Base-by-base conservation (phyloP, 92 coral and sea anemone species). In the Zoanthus gigantus region DNA sequence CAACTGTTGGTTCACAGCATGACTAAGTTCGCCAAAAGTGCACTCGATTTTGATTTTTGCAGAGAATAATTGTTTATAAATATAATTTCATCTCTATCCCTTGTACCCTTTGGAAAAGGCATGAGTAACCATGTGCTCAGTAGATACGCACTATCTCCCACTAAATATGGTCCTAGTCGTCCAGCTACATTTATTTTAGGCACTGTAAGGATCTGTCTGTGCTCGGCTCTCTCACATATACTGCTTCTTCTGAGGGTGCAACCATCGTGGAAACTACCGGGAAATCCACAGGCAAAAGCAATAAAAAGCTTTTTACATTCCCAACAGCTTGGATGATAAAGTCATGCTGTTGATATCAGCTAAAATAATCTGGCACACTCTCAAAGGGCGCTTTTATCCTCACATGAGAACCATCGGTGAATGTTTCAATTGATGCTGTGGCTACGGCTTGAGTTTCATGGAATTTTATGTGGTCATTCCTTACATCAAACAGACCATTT, bases 341-440 rank as follows among this genome's bases (percentile, higher is more conserved):
- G 56, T 50, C 56, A 44, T 77, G 83, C 23, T 79, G 61, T 84
- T 69, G 85, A 87, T 87, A 87, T 10, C 76, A 13, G 30, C 91
- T 80, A 63, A 88, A 88, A 61, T 61, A 73, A 52, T 72, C 91
- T 81, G 83, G 91, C 11, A 76, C 87, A 71, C 91, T 88, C 87
- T 88, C 87, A 18, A 72, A 61, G n/a, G 87, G 91, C 18, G 87
- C 56, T 88, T 87, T 87, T n/a, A 79, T 88, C 66, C 86, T 88
- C 47, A 81, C 88, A 82, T 88, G 83, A 16, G 82, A 82, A 37
- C 88, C 82, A 74, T 81, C 76, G 17, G 87, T 56, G 58, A 88
- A 88, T 42, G 56, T 82, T 72, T 74, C 91, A 82, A 88, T 82
- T 45, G 82, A 88, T 28, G 91, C 45, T 42, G 14, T 88, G 67